Conservation (phyloP, 2,888 invertebrate species). For the Argynnis bischoffii region DNA sequence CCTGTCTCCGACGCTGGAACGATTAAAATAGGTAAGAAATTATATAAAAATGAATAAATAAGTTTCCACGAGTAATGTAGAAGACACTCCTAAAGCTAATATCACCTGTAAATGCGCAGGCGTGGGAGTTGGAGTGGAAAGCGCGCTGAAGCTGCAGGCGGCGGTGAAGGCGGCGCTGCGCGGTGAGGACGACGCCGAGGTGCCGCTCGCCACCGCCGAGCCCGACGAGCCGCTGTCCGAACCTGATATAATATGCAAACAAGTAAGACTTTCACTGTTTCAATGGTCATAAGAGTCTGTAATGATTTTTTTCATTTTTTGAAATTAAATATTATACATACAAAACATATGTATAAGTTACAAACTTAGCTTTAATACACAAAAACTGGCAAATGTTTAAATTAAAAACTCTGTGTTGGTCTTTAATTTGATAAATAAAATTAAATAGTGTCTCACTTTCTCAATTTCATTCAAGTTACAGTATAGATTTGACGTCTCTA, state of each 20-base stretch:
- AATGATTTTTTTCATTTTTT: too few relatives aligned
- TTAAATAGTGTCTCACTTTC: too few relatives aligned
- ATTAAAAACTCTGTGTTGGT: too few relatives aligned
- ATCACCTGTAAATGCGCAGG: conserved; percentile 23
- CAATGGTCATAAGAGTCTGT: background rate
- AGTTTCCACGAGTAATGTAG: background rate
- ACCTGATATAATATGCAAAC: conserved; percentile 36
- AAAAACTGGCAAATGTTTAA: too few relatives aligned
- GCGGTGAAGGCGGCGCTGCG: conserved; percentile 40
- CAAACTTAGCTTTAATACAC: too few relatives aligned
- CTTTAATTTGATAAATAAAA: too few relatives aligned
- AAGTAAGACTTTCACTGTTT: conserved; percentile 25
- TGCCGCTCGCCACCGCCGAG: conserved; percentile 30
- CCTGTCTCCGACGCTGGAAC: background rate
- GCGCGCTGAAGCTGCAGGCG: conserved; percentile 38
- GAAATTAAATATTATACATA: too few relatives aligned
- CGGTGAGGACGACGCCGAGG: conserved; percentile 27
- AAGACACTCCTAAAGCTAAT: background rate
- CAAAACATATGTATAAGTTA: too few relatives aligned
- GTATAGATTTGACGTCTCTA: too few relatives aligned
- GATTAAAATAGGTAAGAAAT: conserved; percentile 12
- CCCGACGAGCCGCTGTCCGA: conserved; percentile 39
- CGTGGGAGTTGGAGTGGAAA: conserved; percentile 39
- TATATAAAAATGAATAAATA: background rate
- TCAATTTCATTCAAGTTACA: too few relatives aligned